phyloP scores from a whole-genome alignment of 1,140 invertebrate species.

The Sogatella furcifera region DNA sequence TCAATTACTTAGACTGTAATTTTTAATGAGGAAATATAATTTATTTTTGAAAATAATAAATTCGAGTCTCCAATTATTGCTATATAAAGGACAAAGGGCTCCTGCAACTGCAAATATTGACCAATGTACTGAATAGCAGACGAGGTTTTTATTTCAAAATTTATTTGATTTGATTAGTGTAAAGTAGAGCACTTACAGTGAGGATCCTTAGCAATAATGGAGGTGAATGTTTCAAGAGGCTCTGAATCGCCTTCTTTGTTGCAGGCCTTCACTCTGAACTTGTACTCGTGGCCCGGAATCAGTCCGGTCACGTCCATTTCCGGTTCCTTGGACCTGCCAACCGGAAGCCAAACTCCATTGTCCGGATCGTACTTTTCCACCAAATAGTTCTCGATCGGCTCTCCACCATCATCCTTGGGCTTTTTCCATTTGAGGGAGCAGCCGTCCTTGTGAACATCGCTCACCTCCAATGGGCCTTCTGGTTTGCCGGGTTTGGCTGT shows the following conservation, averaged over 20 bases:
- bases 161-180: too few species aligned
- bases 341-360: conserved; percentile 80
- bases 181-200: conserved; percentile 88
- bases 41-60: too few species aligned
- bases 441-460: conserved; percentile 87
- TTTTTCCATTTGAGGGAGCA: conserved; percentile 96
- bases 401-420: conserved; percentile 95
- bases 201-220: conserved; percentile 93
- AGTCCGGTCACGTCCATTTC: conserved; percentile 82
- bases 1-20: too few species aligned
- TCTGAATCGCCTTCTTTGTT: conserved; percentile 96
- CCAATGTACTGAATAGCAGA: too few species aligned
- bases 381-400: conserved; percentile 86
- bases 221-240: conserved; percentile 83
- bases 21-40: too few species aligned
- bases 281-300: conserved; percentile 90
- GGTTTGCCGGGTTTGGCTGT: conserved; percentile 83
- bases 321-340: conserved; percentile 66
- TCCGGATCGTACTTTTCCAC: conserved; percentile 93
- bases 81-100: too few species aligned
- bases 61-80: too few species aligned
- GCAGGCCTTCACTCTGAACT: conserved; percentile 94
- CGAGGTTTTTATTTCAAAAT: too few species aligned
- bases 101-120: too few species aligned
- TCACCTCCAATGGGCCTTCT: conserved; percentile 91